Evolutionary conservation across 2,113 vertebrate species (phyloP), one percentile per base, ranked within the genome.

Genomic region (Hypocryptadius cinnamomeus): DNA sequence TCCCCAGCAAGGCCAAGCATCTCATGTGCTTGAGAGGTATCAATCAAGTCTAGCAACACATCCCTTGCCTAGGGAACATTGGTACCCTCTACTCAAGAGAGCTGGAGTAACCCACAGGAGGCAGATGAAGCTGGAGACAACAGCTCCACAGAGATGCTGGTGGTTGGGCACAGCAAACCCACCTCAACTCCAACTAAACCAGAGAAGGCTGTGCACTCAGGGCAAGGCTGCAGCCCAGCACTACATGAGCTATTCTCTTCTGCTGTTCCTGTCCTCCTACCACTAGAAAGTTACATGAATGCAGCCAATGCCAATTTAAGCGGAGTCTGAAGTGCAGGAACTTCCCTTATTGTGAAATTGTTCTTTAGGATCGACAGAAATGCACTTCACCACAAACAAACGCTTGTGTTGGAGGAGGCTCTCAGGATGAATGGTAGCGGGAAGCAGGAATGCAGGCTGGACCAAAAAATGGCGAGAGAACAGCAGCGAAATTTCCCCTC

Each of bases 251-350:
- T 65, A 15, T 20, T 77, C 59, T 66, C 50, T 31, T 85, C 56
- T 3, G 7, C 71, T 85, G n/a, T 9, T 51, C 66, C 68, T 65
- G 37, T 65, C 54, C 53, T 78, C 37, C 31, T 72, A 42, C 40
- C 59, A 76, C 74, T 72, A 85, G 19, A 61, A 89, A 85, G 86
- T 74, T 92, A 86, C 8, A 24, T 8, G 69, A 86, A 74, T 20
- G 70, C 18, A 81, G 92, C 14, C 16, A 1, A 71, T 87, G 86
- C 48, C 66, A 87, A 77, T 73, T 78, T 82, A 85, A 93, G 87
- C 8, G 3, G 71, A 92, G 71, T 33, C 87, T 96, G 87, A 91
- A 96, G 94, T 90, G 65, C 71, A 91, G 89, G 94, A 93, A 94
- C 94, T 94, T 89, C 92, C 85, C 87, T 92, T 81, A 91, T 92